Evolutionary conservation across 2,888 invertebrate species (phyloP).

Genomic region (Lamellibrachia columna): DNA sequence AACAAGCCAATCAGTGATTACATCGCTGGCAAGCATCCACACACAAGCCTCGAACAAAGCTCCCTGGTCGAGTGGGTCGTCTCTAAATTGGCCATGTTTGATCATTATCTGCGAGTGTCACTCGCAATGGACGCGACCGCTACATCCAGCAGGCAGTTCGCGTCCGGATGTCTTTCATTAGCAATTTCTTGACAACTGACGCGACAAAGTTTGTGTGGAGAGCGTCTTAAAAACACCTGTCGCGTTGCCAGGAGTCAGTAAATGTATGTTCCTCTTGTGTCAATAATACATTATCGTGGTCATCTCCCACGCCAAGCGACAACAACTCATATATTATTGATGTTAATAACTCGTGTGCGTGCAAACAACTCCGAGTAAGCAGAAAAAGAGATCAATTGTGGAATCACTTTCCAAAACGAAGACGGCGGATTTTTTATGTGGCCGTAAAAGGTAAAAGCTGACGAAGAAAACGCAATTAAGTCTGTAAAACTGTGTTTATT

Average conservation of each 20-base stretch:
- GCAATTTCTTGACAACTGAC: background rate
- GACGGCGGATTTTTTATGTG: too few relatives aligned
- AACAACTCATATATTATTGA: too few relatives aligned
- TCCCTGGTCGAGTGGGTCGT: background rate
- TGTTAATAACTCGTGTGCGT: too few relatives aligned
- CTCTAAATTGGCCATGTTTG: background rate
- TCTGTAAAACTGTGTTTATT: background rate
- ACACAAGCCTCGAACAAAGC: background rate
- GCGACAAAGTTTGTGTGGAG: background rate
- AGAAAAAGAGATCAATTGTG: too few relatives aligned
- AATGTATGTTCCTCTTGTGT: too few relatives aligned
- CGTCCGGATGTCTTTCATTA: background rate
- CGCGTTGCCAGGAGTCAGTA: background rate
- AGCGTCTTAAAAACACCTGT: background rate
- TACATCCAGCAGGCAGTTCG: background rate
- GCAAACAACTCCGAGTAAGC: too few relatives aligned
- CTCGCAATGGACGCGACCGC: background rate
- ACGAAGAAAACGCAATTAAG: background rate
- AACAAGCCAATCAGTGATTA: background rate
- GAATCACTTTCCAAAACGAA: too few relatives aligned
- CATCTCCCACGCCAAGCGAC: too few relatives aligned
- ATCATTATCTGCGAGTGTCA: background rate
- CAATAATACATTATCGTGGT: too few relatives aligned
- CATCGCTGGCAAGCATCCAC: background rate
- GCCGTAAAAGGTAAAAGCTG: too few relatives aligned